Evolutionary conservation across 2,113 vertebrate species (phyloP).

Genomic region (Scolopax mira): DNA sequence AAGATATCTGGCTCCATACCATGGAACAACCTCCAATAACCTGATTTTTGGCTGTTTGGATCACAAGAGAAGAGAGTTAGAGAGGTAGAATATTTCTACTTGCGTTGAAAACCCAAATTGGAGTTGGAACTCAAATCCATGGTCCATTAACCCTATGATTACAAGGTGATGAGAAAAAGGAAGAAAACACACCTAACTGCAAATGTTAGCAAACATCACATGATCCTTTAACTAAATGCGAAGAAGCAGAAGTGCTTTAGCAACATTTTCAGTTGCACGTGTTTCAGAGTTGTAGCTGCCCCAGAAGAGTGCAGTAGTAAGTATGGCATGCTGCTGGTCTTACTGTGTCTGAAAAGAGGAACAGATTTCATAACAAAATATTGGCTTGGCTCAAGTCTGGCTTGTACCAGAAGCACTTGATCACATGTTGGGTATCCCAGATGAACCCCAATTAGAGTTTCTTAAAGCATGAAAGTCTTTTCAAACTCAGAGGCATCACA

Average conservation of each 20-base stretch:
- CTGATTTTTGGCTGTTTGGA: not conserved
- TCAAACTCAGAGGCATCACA: not conserved
- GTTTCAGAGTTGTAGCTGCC: not conserved
- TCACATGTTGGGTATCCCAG: not conserved
- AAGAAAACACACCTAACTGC: not conserved
- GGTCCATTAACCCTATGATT: not conserved
- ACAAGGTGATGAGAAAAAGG: not conserved
- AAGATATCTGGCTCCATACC: not conserved
- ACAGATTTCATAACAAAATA: not conserved
- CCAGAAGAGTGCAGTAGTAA: not conserved
- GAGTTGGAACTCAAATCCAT: not conserved
- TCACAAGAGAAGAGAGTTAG: not conserved
- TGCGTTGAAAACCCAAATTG: too few relatives aligned
- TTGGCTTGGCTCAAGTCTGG: not conserved
- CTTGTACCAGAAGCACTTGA: not conserved
- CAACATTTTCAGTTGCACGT: not conserved
- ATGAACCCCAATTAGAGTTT: not conserved
- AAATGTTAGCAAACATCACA: not conserved
- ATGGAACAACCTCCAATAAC: not conserved
- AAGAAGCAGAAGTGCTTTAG: not conserved
- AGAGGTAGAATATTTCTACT: not conserved
- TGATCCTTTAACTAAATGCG: not conserved
- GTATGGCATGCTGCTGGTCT: not conserved
- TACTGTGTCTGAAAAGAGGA: not conserved
- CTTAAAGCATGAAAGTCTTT: not conserved